These are phyloP conservation scores for Drosophila arawakana DNA, from an alignment of 1,140 invertebrate genomes.

Conservation along the genomic window DNA sequence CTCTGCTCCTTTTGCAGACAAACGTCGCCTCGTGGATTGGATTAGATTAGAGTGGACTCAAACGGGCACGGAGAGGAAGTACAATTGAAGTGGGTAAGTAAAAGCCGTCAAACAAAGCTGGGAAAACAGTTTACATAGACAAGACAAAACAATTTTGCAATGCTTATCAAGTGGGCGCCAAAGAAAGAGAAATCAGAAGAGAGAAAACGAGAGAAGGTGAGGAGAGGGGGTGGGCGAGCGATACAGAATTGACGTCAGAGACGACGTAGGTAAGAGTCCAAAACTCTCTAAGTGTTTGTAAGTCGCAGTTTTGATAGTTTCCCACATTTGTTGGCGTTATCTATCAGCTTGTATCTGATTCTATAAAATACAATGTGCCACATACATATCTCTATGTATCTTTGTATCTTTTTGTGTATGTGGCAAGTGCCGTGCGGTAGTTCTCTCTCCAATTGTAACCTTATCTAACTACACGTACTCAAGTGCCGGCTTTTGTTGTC, in stretches of 20 bases:
- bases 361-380: conserved; percentile 16
- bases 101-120: conserved; percentile 44
- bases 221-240: too few species aligned
- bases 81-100: conserved; percentile 41
- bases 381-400: too few species aligned
- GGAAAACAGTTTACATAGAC: conserved; percentile 30
- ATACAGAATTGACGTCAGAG: conserved; percentile 13
- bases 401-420: background rate
- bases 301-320: conserved; percentile 33
- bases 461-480: conserved; percentile 27
- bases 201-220: too few species aligned
- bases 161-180: conserved; percentile 22
- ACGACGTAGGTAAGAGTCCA: background rate
- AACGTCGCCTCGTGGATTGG: background rate
- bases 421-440: conserved; percentile 25
- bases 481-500: conserved; percentile 35
- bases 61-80: background rate
- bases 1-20: conserved; percentile 48
- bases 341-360: conserved; percentile 24
- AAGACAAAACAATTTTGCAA: conserved; percentile 32
- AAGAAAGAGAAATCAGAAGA: background rate
- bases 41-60: too few species aligned
- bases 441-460: conserved; percentile 27
- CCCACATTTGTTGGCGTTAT: conserved; percentile 42
- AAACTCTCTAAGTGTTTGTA: background rate